Evolutionary conservation across 2,113 vertebrate species (phyloP), one percentile per base, ranked within the genome.

Genomic region (Artemisiospiza belli): DNA sequence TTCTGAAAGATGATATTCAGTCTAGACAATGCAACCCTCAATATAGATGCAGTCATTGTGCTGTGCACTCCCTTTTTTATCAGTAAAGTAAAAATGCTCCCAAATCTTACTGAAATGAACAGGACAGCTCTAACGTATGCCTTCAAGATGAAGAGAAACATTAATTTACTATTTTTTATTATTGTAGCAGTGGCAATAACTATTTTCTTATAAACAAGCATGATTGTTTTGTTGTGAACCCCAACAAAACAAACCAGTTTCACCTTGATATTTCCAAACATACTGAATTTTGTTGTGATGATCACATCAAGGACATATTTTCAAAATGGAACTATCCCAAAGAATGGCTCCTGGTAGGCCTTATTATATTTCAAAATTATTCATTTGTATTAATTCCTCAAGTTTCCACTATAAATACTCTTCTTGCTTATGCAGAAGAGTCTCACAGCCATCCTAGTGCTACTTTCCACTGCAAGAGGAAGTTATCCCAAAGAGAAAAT

Each of bases 131-230:
- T 72, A 25, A 39, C 43, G 8, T 39, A 27, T 3, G 1, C 12
- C 14, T 70, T 20, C 23, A 47, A 54, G 19, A 89, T 55, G 12
- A 25, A 61, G 15, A 79, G 12, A 68, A 90, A 82, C 2, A 3
- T 72, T 39, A 6, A 63, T 63, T 47, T 79, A 20, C 12, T 23
- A 22, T 3, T 24, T 44, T 72, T 8, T 52, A 67, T 59, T 76
- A n/a, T 39, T 63, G 8, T 16, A 61, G 52, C 12, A 18, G 68
- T 25, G 0, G 0, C 1, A 68, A 51, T n/a, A 23, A n/a, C 5
- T 76, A 10, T 76, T 70, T 79, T 79, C 35, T 72, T 41, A 31
- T 10, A 86, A 79, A 59, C 4, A 78, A 62, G 2, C 4, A 52
- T 64, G 64, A 37, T 39, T 39, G 39, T 39, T 39, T 39, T 39